A percentile compares a stretch with the other conserved stretches of the same genome.
Conservation (phyloP, 2,113 vertebrate genomes). For the Pangasianodon gigas region DNA sequence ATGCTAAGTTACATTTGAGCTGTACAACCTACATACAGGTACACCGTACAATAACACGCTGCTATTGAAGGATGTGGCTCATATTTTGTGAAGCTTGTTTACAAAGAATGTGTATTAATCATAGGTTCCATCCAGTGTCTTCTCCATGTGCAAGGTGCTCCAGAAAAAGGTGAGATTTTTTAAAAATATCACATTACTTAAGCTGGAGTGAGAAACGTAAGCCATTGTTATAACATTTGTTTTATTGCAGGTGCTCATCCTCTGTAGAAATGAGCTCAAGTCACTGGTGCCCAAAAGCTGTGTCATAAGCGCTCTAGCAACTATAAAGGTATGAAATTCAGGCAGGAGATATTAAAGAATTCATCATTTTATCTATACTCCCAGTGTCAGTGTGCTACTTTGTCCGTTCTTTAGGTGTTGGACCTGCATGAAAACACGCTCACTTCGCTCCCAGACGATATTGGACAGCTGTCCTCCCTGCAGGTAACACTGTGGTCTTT, state of each 20-base stretch:
- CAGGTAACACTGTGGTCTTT: conserved; percentile 70
- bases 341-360: not conserved
- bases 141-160: conserved; percentile 89
- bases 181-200: not conserved
- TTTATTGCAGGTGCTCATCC: conserved; percentile 81
- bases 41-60: not conserved
- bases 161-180: conserved; percentile 88
- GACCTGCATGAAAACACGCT: conserved; percentile 92
- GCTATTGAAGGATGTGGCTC: not conserved
- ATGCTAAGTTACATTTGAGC: not conserved
- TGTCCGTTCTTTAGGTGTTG: conserved; percentile 78
- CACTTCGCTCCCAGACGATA: conserved; percentile 80
- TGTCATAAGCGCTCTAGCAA: conserved; percentile 76
- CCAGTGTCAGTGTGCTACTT: not conserved
- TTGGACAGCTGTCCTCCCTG: conserved; percentile 81
- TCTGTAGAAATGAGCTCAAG: conserved; percentile 84
- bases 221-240: not conserved
- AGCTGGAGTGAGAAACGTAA: not conserved
- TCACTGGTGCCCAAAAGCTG: conserved; percentile 85
- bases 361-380: not conserved
- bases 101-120: not conserved
- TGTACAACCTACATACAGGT: not conserved
- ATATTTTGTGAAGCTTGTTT: not conserved
- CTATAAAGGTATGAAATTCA: conserved; percentile 81
- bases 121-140: conserved; percentile 85